Evolutionary conservation across 2,113 vertebrate genomes (phyloP).

Genomic region (Bufo bufo): DNA sequence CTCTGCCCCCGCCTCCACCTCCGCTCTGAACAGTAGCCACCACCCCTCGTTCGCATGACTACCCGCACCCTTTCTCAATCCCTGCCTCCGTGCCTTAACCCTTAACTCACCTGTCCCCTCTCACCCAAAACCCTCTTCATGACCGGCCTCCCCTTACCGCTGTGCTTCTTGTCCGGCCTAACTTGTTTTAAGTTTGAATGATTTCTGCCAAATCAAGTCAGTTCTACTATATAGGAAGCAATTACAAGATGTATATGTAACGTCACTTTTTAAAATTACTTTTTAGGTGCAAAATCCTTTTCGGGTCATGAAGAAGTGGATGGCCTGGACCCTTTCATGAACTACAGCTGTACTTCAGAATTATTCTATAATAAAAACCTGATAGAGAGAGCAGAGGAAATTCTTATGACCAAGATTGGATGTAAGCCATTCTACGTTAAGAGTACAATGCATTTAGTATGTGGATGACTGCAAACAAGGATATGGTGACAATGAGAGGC

Average conservation of each 20-base stretch:
- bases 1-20: too few species aligned
- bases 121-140: too few species aligned
- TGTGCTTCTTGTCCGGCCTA: too few species aligned
- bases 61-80: too few species aligned
- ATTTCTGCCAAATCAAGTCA: not conserved
- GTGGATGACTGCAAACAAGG: not conserved
- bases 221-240: not conserved
- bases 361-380: rapidly evolving
- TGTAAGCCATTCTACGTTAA: conserved; percentile 69
- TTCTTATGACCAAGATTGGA: conserved; percentile 47
- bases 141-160: too few species aligned
- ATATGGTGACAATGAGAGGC: not conserved
- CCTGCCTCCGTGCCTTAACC: too few species aligned
- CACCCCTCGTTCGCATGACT: too few species aligned
- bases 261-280: too few species aligned
- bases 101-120: too few species aligned
- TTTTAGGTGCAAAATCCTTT: not conserved
- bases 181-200: not conserved
- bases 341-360: not conserved
- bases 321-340: rapidly evolving
- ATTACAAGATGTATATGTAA: too few species aligned
- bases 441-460: not conserved
- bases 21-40: too few species aligned
- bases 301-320: not conserved
- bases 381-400: rapidly evolving